Conservation (phyloP, 2,113 vertebrate species). For the Ploceus nigricollis region DNA sequence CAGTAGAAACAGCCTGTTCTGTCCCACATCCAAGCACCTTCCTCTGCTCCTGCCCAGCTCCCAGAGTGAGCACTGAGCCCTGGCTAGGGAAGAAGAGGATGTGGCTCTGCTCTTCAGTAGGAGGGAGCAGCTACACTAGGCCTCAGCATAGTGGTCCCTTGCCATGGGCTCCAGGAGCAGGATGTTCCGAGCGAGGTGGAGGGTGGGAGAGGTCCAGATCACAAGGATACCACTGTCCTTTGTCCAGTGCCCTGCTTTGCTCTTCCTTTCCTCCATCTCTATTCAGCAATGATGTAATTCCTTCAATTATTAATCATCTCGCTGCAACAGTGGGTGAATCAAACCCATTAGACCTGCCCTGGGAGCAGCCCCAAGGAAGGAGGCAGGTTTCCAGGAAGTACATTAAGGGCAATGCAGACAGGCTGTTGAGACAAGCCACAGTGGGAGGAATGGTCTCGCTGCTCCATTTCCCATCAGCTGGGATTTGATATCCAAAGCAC, state of each 20-base stretch:
- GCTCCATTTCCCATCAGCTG: not conserved
- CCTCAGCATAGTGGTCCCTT: not conserved
- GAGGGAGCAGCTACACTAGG: not conserved
- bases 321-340: not conserved
- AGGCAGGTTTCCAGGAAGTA: constrained; percentile 36
- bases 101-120: not conserved
- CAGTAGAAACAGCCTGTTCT: not conserved
- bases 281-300: not conserved
- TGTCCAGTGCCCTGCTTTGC: not conserved
- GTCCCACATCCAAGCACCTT: not conserved
- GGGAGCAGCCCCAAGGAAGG: not conserved
- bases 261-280: not conserved
- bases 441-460: not conserved
- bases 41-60: not conserved
- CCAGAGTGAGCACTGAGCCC: not conserved
- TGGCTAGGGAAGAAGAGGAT: not conserved
- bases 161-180: not conserved
- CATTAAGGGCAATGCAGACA: constrained; percentile 11
- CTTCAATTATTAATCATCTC: constrained; percentile 56
- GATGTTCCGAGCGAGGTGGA: not conserved
- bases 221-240: not conserved
- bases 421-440: not conserved
- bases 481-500: not conserved
- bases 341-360: constrained; percentile 26
- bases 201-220: not conserved